Percentiles rank a stretch among this genome's conserved stretches.
These are phyloP conservation scores for Myanophis thanlyinensis DNA, from an alignment of 2,113 vertebrate species.

Conservation along the genomic window DNA sequence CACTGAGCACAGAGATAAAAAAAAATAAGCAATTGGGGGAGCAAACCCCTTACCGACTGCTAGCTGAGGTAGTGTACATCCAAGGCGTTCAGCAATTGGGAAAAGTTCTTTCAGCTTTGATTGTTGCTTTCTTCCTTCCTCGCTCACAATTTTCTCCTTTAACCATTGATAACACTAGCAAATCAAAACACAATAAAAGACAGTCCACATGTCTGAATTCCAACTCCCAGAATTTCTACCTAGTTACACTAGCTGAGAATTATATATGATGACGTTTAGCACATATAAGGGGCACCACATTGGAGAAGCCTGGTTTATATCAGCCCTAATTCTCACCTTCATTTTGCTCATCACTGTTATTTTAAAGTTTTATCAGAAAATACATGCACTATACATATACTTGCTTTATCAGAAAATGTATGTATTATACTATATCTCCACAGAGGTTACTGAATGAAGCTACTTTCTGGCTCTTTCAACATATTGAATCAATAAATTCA, in stretches of 20 bases:
- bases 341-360: too few relatives aligned
- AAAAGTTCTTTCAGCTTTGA: constrained; percentile 90
- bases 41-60: constrained; percentile 83
- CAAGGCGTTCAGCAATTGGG: constrained; percentile 91
- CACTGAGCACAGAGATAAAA: accelerated
- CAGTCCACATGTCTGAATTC: not conserved
- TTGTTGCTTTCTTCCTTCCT: constrained; percentile 94
- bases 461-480: not conserved
- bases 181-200: not conserved
- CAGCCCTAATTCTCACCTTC: not conserved
- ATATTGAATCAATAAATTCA: not conserved
- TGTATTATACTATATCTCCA: not conserved
- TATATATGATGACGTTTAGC: not conserved
- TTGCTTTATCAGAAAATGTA: not conserved
- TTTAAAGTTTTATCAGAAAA: not conserved
- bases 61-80: constrained; percentile 94
- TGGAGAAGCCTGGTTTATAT: not conserved
- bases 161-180: constrained; percentile 96
- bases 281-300: not conserved
- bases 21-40: accelerated
- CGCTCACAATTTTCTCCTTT: constrained; percentile 94
- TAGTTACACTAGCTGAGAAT: not conserved
- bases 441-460: not conserved
- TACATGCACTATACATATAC: not conserved
- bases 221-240: not conserved